Base-by-base conservation (phyloP, 2,113 vertebrate species). In the Anhinga anhinga region DNA sequence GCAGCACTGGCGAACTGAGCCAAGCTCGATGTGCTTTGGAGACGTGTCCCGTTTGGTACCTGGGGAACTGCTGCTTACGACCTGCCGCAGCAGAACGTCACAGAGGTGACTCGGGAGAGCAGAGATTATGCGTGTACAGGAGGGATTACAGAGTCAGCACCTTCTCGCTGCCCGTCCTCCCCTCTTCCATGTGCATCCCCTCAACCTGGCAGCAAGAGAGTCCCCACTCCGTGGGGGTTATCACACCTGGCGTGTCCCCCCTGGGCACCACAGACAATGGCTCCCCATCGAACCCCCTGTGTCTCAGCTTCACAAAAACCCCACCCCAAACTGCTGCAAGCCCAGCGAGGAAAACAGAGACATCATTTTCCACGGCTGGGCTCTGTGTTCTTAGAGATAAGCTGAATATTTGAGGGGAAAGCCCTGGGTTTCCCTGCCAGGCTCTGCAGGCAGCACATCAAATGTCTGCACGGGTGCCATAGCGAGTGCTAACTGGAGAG, bases 161-260 rank as follows among this genome's bases (percentile, higher is more conserved):
- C 40, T 56, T 55, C 47, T 52, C 5, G 4, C 40, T 92, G 67
- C 55, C 30, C 2, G 0, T 66, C 38, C 50, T 93, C 25, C 44
- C 30, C 14, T 56, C 18, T 71, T 71, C 42, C 32, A 27, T 4
- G 30, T 1, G 4, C 34, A 26, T 29, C 29, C 25, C 11, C 40
- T 38, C 21, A 2, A 1, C 10, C 0, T 2, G 3, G 40, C 56
- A 82, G 74, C 3, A 2, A 25, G 16, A 32, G 2, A 55, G 17
- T n/a, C 21, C 38, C 23, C 1, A 0, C 2, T 63, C 52, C 55
- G 5, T 14, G 15, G n/a, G 34, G 18, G 5, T 20, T 78, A 13
- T 52, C 50, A 40, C 47, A 32, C 7, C 30, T 49, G 4, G 4
- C 25, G 45, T 47, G 45, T 15, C 12, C 21, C 38, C 32, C 50